These are phyloP conservation scores for Drosophila lowei DNA, from an alignment of 1,140 invertebrate genomes.

Conservation along the genomic window DNA sequence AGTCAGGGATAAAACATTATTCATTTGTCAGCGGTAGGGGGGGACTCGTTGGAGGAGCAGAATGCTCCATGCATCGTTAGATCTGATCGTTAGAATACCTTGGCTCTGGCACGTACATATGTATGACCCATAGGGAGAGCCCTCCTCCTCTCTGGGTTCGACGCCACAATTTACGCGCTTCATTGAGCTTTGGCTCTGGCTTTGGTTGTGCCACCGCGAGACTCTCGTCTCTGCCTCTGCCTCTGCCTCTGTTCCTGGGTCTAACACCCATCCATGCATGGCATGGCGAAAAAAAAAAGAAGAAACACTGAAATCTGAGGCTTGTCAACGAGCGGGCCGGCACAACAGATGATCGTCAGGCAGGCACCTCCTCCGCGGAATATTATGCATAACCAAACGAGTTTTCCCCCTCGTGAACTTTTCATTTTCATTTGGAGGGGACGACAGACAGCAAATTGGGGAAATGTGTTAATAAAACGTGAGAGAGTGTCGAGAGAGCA, in stretches of 20 bases:
- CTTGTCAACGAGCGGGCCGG: slow-evolving; percentile 27
- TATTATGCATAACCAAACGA: slow-evolving; percentile 53
- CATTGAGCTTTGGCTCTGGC: slow-evolving; percentile 43
- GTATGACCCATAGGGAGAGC: neutral
- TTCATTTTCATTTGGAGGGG: slow-evolving; percentile 55
- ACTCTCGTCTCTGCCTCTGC: no score
- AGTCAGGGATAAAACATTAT: slow-evolving; percentile 12
- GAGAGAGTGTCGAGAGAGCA: slow-evolving; percentile 20
- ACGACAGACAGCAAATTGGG: slow-evolving; percentile 39
- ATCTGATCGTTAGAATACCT: neutral
- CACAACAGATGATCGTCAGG: neutral
- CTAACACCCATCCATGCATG: slow-evolving; percentile 27
- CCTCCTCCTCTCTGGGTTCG: neutral
- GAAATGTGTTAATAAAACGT: slow-evolving; percentile 69
- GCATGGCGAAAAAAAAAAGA: slow-evolving; percentile 10
- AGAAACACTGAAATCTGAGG: slow-evolving; percentile 30
- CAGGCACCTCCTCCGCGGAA: no score
- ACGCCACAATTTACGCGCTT: slow-evolving; percentile 50
- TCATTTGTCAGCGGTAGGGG: neutral
- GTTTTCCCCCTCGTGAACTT: slow-evolving; percentile 59
- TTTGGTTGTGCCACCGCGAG: slow-evolving; percentile 1
- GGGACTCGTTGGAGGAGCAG: no score
- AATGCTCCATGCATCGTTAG: slow-evolving; percentile 28
- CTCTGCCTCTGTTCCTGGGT: no score
- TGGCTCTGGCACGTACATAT: neutral